phyloP scores from a whole-genome alignment of 2,888 invertebrate genomes.

The Tinea semifulvella region DNA sequence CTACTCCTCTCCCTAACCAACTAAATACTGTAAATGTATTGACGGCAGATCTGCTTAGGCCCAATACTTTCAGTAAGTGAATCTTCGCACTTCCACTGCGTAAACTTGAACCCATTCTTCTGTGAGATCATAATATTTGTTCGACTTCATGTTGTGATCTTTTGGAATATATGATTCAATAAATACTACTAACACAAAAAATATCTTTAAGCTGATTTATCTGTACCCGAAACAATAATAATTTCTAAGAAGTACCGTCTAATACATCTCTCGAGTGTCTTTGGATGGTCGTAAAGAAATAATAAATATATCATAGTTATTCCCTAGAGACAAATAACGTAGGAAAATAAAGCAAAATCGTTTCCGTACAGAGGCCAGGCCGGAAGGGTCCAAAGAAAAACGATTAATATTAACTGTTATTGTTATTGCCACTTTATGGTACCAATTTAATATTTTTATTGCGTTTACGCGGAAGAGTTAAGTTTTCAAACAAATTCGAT shows the following conservation, averaged over 20 bases:
- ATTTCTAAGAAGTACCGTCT: slow-evolving; percentile 25
- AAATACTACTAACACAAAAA: no score
- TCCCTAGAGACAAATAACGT: slow-evolving; percentile 51
- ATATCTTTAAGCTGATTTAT: no score
- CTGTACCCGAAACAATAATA: no score
- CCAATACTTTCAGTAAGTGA: no score
- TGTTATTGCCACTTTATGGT: slow-evolving; percentile 53
- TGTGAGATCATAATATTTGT: no score
- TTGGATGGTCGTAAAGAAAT: slow-evolving; percentile 47
- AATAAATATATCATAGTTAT: slow-evolving; percentile 65
- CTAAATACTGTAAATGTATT: no score
- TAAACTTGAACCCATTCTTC: no score
- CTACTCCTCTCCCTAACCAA: no score
- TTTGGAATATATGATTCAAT: no score
- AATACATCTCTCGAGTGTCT: slow-evolving; percentile 59
- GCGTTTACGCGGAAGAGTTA: slow-evolving; percentile 51
- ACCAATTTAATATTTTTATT: slow-evolving; percentile 58
- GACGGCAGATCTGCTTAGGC: no score
- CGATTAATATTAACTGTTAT: slow-evolving; percentile 67
- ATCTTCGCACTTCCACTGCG: no score
- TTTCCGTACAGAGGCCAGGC: slow-evolving; percentile 23
- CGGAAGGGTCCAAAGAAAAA: slow-evolving; percentile 63
- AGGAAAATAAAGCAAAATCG: slow-evolving; percentile 62
- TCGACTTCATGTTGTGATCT: no score
- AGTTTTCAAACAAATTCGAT: slow-evolving; percentile 32